Evolutionary conservation across 2,113 vertebrate species (phyloP).

Genomic region (Aythya baeri): DNA sequence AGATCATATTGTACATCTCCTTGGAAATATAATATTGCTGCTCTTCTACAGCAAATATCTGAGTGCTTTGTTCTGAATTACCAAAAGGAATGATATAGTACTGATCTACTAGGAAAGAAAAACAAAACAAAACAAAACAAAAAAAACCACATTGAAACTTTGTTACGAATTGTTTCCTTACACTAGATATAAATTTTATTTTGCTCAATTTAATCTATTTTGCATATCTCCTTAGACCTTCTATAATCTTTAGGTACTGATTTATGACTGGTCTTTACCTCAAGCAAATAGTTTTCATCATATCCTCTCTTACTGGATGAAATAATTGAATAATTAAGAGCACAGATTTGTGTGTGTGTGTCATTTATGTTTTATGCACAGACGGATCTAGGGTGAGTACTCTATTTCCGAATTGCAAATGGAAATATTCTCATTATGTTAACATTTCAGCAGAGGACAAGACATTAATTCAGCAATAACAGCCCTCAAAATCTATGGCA

Average conservation of each 20-base stretch:
- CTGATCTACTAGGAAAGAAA: background rate
- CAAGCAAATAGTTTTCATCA: background rate
- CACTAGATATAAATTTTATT: background rate
- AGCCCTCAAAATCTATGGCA: rapidly evolving
- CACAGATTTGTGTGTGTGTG: background rate
- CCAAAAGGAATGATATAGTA: background rate
- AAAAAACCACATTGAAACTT: background rate
- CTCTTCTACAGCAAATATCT: background rate
- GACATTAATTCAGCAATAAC: background rate
- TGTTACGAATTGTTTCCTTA: background rate
- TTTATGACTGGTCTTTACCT: background rate
- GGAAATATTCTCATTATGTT: background rate
- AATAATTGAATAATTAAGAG: background rate
- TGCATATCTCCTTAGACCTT: background rate
- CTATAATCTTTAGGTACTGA: background rate
- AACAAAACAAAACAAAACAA: background rate
- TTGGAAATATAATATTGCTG: background rate
- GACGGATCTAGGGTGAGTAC: background rate
- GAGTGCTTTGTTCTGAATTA: background rate
- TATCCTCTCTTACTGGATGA: background rate
- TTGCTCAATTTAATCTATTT: background rate
- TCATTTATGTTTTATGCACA: background rate
- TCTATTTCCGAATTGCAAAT: background rate
- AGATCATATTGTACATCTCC: background rate
- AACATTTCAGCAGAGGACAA: background rate